Evolutionary conservation across 1,140 invertebrate species (phyloP), one percentile per base, ranked within the genome.

Genomic region (Bombus soroeensis): DNA sequence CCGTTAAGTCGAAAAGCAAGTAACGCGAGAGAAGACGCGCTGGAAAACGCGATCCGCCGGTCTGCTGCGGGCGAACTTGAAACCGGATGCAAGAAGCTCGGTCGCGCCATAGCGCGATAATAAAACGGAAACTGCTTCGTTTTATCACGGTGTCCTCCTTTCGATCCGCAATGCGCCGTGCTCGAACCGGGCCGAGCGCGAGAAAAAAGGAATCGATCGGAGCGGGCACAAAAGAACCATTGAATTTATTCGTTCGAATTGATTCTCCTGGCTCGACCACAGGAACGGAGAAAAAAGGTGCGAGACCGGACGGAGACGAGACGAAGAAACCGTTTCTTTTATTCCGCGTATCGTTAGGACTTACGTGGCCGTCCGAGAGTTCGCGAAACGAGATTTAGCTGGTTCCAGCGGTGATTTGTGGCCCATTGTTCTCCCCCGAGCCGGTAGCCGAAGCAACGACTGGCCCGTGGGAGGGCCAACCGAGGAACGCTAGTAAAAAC

Each of bases 361-460:
- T 91, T 86, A 86, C 84, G 68, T 85, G 75, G 74, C 81, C 72
- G 64, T 87, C 79, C 66, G 77, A 85, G 83, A 88, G 83, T 85
- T 85, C 74, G 82, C 88, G 86, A 88, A 87, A 88, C 74, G 90
- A 93, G 92, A 93, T 92, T 93, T 92, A 92, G 92, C 89, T 75
- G 85, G 85, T 76, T 84, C 85, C 83, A 57, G 32, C 62, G 72
- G 87, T 92, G 92, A 92, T 93, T 93, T 92, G 92, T 92, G 92
- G 74, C 86, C 92, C 91, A 93, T 93, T 93, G 92, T 93, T 93
- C 92, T 92, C 80, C 41, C 37, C 3, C 47, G 53, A 72, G 41
- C 85, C 66, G 72, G 88, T 75, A 70, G 72, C 85, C 78, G 78
- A 76, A 59, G 41, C 34, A 41, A 47, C 78, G 83, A 15, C 66